Percentiles rank a stretch among this genome's conserved stretches.
These are phyloP conservation scores for Gasteruption jaculator DNA, from an alignment of 2,888 invertebrate genomes.

Conservation along the genomic window DNA sequence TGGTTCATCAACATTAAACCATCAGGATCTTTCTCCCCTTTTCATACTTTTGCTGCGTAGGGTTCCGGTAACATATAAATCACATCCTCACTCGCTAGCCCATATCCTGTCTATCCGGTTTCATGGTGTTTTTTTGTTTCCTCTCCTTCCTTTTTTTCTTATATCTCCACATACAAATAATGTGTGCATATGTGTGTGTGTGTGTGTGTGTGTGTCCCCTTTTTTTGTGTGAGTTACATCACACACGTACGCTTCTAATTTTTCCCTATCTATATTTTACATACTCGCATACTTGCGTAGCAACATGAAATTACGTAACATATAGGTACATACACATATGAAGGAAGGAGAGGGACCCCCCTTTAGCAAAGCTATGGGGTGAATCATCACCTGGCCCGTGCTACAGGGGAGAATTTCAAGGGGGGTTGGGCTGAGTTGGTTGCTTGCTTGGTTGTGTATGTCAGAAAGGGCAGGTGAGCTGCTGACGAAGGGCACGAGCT, in stretches of 20 bases:
- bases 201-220: too few species aligned
- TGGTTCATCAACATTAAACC: too few species aligned
- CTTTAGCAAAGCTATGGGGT: conserved; percentile 34
- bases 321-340: conserved; percentile 5
- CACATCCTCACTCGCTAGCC: conserved; percentile 37
- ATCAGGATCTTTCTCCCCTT: conserved; percentile 27
- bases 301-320: conserved; percentile 25
- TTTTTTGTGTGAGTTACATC: too few species aligned
- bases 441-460: too few species aligned
- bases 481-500: conserved; percentile 29
- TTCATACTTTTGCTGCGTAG: conserved; percentile 23
- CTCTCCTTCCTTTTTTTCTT: not conserved
- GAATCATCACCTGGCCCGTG: conserved; percentile 48
- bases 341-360: conserved; percentile 18
- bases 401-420: conserved; percentile 18
- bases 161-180: too few species aligned
- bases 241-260: too few species aligned
- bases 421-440: conserved; percentile 24
- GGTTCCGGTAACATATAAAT: conserved; percentile 46
- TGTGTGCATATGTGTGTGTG: too few species aligned
- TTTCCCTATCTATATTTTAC: too few species aligned
- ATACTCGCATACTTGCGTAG: not conserved
- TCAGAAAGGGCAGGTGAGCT: conserved; percentile 39
- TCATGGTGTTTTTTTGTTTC: conserved; percentile 2
- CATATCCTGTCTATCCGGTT: conserved; percentile 35